Evolutionary conservation across 2,888 invertebrate species (phyloP).

Genomic region (Microplitis manilae): DNA sequence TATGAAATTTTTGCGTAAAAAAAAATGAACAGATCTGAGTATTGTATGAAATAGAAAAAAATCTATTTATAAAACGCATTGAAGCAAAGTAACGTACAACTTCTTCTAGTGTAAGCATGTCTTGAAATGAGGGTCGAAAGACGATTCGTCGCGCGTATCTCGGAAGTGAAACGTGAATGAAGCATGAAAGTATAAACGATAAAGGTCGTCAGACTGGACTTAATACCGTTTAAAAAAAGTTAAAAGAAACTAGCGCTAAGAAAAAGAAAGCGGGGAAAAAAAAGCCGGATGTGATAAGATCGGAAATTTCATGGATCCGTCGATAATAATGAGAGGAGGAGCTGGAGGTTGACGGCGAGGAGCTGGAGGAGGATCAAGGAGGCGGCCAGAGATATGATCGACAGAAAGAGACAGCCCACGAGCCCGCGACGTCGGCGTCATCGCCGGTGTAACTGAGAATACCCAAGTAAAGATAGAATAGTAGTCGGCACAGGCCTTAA

Average conservation of each 20-base stretch:
- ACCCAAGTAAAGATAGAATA: constrained; percentile 14
- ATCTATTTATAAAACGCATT: not conserved
- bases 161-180: constrained; percentile 33
- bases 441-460: constrained; percentile 38
- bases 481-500: constrained; percentile 48
- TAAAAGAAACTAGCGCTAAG: not conserved
- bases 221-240: not conserved
- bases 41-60: not conserved
- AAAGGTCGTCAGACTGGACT: constrained; percentile 14
- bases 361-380: constrained; percentile 9
- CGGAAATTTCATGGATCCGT: constrained; percentile 34
- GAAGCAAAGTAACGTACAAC: not conserved
- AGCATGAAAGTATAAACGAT: constrained; percentile 33
- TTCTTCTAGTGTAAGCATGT: not conserved
- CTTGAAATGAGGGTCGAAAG: constrained; percentile 12
- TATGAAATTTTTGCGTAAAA: not conserved
- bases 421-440: constrained; percentile 33
- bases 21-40: too few relatives aligned
- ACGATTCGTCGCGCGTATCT: constrained; percentile 32
- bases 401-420: constrained; percentile 17
- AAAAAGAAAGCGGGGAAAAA: not conserved
- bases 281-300: constrained; percentile 42
- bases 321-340: constrained; percentile 16
- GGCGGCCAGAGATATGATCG: constrained; percentile 8
- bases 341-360: constrained; percentile 44